Conservation (phyloP, 2,113 vertebrate genomes). For the Myotis davidii region DNA sequence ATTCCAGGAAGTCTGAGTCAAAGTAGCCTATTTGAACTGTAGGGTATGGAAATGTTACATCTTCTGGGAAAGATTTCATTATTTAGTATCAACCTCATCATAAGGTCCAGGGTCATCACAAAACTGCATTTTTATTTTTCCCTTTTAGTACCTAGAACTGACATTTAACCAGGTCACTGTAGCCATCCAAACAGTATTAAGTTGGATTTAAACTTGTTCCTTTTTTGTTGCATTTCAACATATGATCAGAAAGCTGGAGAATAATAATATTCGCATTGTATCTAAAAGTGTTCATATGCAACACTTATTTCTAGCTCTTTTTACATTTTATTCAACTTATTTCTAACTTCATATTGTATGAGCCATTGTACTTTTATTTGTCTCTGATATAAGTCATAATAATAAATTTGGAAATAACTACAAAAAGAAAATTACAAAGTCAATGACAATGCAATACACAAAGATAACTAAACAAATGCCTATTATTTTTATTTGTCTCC, state of each 20-base stretch:
- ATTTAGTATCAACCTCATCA: neutral
- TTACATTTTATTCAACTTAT: neutral
- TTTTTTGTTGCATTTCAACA: neutral
- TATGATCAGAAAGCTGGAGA: neutral
- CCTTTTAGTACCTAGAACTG: neutral
- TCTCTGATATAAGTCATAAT: neutral
- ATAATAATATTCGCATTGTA: neutral
- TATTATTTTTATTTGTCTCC: neutral
- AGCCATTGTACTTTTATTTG: neutral
- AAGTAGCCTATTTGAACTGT: neutral
- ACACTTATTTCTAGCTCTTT: neutral
- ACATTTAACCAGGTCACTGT: neutral
- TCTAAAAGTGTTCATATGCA: neutral
- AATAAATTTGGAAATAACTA: neutral
- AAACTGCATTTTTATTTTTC: neutral
- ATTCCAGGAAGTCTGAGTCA: conserved; percentile 44
- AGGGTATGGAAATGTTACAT: neutral
- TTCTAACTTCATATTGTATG: neutral
- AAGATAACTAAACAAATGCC: neutral
- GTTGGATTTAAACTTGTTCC: neutral
- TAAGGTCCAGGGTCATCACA: neutral
- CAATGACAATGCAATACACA: neutral
- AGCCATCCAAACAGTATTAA: neutral
- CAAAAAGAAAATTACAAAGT: neutral
- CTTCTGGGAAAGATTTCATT: conserved; percentile 44